Evolutionary conservation across 2,797 vertebrate genomes (phyloP).

Genomic region (Fistularia tabacaria): DNA sequence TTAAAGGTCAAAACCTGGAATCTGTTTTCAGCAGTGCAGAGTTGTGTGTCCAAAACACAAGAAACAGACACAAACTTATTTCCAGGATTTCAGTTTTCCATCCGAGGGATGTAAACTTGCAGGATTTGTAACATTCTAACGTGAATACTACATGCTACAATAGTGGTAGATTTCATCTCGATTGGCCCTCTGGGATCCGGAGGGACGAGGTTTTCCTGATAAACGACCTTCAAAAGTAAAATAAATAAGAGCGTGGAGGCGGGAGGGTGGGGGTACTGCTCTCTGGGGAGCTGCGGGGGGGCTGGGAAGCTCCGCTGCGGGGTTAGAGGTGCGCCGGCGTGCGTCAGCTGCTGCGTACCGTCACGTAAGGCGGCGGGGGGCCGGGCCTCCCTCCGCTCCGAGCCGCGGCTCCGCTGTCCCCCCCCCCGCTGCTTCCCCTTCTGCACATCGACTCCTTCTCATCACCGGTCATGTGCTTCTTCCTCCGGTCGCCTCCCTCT

Average conservation of each 20-base stretch:
- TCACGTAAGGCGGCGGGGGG: slow-evolving; percentile 18
- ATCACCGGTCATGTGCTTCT: slow-evolving; percentile 80
- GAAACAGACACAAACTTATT: too few species aligned
- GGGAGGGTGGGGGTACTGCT: background rate
- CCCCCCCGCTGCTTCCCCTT: slow-evolving; percentile 17
- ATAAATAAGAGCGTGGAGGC: background rate
- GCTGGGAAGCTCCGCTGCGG: slow-evolving; percentile 51
- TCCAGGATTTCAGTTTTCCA: too few species aligned
- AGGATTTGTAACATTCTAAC: too few species aligned
- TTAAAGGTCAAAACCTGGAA: too few species aligned
- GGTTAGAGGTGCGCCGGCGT: slow-evolving; percentile 67
- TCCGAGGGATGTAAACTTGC: too few species aligned
- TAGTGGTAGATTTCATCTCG: too few species aligned
- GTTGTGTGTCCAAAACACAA: too few species aligned
- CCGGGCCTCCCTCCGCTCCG: slow-evolving; percentile 3
- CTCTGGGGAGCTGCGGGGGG: background rate
- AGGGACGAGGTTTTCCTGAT: too few species aligned
- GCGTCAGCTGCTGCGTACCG: slow-evolving; percentile 64
- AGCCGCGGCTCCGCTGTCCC: slow-evolving; percentile 58
- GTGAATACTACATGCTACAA: too few species aligned
- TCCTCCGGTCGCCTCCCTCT: slow-evolving; percentile 54
- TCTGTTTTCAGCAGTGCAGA: too few species aligned
- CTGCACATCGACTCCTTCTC: slow-evolving; percentile 63
- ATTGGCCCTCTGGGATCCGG: too few species aligned
- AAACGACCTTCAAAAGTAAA: too few species aligned